phyloP scores from a whole-genome alignment of 2,888 invertebrate genomes.

The Beris chalybata region DNA sequence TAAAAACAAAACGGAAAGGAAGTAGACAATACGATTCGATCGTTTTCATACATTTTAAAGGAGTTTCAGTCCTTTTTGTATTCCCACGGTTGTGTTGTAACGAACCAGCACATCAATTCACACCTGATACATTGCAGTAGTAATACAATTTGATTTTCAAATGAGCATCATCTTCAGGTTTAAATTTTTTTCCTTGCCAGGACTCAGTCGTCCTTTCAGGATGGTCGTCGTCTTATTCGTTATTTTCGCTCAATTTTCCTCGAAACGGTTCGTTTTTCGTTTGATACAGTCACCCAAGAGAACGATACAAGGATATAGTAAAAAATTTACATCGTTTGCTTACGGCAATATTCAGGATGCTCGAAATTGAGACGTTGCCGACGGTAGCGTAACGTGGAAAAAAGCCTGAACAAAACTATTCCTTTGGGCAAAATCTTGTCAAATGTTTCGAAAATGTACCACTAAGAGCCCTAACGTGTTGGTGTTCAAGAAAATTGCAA shows the following conservation, averaged over 20 bases:
- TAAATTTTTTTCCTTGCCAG: background rate
- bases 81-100: too few species aligned
- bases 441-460: conserved; percentile 23
- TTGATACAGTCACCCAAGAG: conserved; percentile 19
- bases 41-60: too few species aligned
- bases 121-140: conserved; percentile 15
- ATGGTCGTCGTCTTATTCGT: background rate
- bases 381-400: background rate
- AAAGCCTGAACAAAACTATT: conserved; percentile 19
- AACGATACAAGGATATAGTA: conserved; percentile 7
- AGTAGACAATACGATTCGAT: too few species aligned
- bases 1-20: too few species aligned
- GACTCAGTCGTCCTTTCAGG: conserved; percentile 3
- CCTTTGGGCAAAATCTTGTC: conserved; percentile 25
- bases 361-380: background rate
- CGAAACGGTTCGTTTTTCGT: conserved; percentile 19
- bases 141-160: conserved; percentile 20
- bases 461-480: conserved; percentile 1
- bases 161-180: conserved; percentile 1
- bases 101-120: background rate
- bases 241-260: conserved; percentile 24
- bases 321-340: conserved; percentile 22
- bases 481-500: background rate
- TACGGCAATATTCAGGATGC: background rate
- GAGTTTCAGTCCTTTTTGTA: too few species aligned